Base-by-base conservation (phyloP, 1,140 invertebrate genomes). In the Zaprionus davidi region DNA sequence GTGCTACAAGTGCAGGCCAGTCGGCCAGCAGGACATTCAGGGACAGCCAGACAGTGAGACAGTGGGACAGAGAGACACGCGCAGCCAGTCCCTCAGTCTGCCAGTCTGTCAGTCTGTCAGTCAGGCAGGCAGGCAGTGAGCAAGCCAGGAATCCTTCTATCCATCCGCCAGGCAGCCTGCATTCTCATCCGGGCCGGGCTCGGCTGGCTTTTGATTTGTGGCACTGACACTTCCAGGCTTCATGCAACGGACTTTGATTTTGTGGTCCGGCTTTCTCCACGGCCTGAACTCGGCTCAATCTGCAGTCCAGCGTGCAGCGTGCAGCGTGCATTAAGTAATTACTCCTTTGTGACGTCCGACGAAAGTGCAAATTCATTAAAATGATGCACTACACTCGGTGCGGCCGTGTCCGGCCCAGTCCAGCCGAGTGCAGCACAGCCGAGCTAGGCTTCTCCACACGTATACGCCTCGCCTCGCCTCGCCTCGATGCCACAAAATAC, bases 361-460 rank as follows among this genome's bases (percentile, higher is more conserved):
- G 78, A 73, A 88, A 87, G 80, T 87, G 84, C 81, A 88, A 79
- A 84, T 81, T 84, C 84, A 88, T 88, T 88, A 75, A 56, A 86
- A 73, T 88, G 78, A 71, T 88, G 83, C 73, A 83, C 69, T 66
- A 41, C 22, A 20, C n/a, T 34, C 31, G 31, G 31, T 34, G 31
- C 31, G 31, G 31, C 31, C 31, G 31, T 34, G 31, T 34, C 31
- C 31, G 31, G 31, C 9, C 7, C 31, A 11, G 26, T 28, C 6
- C 26, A 7, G 26, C 26, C 26, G 0, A 28, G 5, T 28, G 26
- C 26, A 28, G 31, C 7, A 3, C 31, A 34, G 31, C 3, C 0
- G 2, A 11, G 31, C 31, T 34, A 11, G 31, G 31, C 31, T 34
- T 11, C 31, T 34, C 31, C 11, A n/a, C 68, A 73, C 57, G 65